Percentiles rank a stretch among this genome's conserved stretches.
Evolutionary conservation across 2,888 invertebrate species (phyloP).

Genomic region (Coleophora deauratella): DNA sequence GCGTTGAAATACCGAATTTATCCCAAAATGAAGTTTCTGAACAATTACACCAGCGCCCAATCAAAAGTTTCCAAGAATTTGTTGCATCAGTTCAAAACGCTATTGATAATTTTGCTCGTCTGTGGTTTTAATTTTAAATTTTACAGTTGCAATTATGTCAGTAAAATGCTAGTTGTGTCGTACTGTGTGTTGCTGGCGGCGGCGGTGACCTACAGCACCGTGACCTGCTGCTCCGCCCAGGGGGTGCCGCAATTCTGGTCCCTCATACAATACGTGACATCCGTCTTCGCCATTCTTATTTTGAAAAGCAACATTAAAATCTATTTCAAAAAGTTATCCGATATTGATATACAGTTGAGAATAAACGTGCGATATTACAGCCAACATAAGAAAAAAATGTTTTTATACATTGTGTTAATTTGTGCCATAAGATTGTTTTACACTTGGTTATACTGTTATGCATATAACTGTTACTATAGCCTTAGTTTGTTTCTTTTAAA

Average conservation of each 20-base stretch:
- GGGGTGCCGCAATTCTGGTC: slow-evolving; percentile 41
- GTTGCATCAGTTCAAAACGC: slow-evolving; percentile 28
- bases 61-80: slow-evolving; percentile 18
- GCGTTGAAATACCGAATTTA: slow-evolving; percentile 18
- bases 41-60: slow-evolving; percentile 11
- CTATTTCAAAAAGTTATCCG: slow-evolving; percentile 31
- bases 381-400: slow-evolving; percentile 24
- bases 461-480: slow-evolving; percentile 27
- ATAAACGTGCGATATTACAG: slow-evolving; percentile 33
- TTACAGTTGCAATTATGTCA: slow-evolving; percentile 24
- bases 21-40: slow-evolving; percentile 20
- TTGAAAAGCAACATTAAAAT: slow-evolving; percentile 29
- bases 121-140: slow-evolving; percentile 49
- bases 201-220: slow-evolving; percentile 27
- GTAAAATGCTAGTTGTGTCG: slow-evolving; percentile 22
- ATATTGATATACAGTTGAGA: slow-evolving; percentile 40
- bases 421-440: slow-evolving; percentile 38
- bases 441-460: slow-evolving; percentile 31
- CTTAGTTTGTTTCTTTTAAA: slow-evolving; percentile 31
- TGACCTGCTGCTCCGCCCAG: slow-evolving; percentile 29
- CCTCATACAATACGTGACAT: slow-evolving; percentile 37
- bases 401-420: slow-evolving; percentile 24
- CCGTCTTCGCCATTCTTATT: slow-evolving; percentile 32
- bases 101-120: slow-evolving; percentile 35
- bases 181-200: slow-evolving; percentile 35